Percentiles rank a stretch among this genome's conserved stretches.
phyloP scores from a whole-genome alignment of 2,888 invertebrate genomes.

The Tenodera sinensis region DNA sequence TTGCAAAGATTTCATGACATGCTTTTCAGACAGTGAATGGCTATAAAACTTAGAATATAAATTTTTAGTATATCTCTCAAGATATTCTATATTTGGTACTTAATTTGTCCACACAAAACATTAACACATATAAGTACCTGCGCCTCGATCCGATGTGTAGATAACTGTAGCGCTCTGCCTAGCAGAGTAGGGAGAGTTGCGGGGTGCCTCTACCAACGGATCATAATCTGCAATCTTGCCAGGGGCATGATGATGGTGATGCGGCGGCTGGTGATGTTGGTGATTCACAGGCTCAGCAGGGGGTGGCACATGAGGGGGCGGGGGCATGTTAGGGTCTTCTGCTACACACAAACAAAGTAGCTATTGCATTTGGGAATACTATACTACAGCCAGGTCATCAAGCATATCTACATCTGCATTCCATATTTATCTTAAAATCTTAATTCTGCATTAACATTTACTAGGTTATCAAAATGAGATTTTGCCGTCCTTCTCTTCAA shows the following conservation, averaged over 20 bases:
- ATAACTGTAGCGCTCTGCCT: conserved; percentile 79
- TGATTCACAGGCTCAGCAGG: conserved; percentile 23
- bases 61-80: background rate
- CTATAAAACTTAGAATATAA: no score
- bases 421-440: background rate
- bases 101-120: background rate
- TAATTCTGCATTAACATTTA: background rate
- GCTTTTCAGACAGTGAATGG: no score
- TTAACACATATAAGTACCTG: conserved; percentile 47
- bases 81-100: background rate
- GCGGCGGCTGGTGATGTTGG: conserved; percentile 30
- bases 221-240: conserved; percentile 78
- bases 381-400: background rate
- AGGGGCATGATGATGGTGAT: conserved; percentile 34
- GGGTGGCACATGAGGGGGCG: conserved; percentile 17
- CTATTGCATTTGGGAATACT: background rate
- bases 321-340: conserved; percentile 16
- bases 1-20: no score
- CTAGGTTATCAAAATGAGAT: background rate
- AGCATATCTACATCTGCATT: background rate
- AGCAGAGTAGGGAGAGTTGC: conserved; percentile 67
- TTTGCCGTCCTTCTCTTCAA: background rate
- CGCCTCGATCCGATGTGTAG: conserved; percentile 73
- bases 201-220: conserved; percentile 65
- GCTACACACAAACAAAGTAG: background rate